Evolutionary conservation across 2,888 invertebrate species (phyloP).

Genomic region (Lithodes maja): DNA sequence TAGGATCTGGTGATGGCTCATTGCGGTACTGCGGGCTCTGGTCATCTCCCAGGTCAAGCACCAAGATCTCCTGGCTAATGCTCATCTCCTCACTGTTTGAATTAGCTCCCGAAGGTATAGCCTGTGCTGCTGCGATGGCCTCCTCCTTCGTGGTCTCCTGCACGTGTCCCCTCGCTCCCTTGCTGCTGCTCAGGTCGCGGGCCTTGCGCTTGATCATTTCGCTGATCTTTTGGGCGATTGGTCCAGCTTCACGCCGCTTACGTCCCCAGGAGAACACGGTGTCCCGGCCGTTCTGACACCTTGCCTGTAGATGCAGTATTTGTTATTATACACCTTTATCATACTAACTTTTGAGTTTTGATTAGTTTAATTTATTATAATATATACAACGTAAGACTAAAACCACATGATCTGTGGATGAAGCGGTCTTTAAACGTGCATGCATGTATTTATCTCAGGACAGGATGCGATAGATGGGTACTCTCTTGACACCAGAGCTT

Average conservation of each 20-base stretch:
- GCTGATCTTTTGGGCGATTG: constrained; percentile 86
- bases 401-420: no score
- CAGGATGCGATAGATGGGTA: no score
- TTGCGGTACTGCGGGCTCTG: constrained; percentile 69
- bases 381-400: no score
- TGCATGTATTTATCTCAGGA: no score
- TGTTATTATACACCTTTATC: no score
- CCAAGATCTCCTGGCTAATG: constrained; percentile 93
- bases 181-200: constrained; percentile 79
- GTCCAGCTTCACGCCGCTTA: not conserved
- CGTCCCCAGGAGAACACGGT: constrained; percentile 86
- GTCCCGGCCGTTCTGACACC: constrained; percentile 93
- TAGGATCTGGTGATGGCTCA: constrained; percentile 34
- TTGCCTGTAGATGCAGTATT: no score
- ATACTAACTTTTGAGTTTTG: no score
- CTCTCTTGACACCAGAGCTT: no score
- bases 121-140: constrained; percentile 36
- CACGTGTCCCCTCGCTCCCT: constrained; percentile 78
- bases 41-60: constrained; percentile 94
- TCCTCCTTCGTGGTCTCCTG: constrained; percentile 77
- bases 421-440: no score
- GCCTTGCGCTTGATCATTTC: no score
- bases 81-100: constrained; percentile 87
- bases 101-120: not conserved
- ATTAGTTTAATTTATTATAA: no score